Evolutionary conservation across 2,888 invertebrate species (phyloP), one percentile per base, ranked within the genome.

Genomic region (Drosophila merina): DNA sequence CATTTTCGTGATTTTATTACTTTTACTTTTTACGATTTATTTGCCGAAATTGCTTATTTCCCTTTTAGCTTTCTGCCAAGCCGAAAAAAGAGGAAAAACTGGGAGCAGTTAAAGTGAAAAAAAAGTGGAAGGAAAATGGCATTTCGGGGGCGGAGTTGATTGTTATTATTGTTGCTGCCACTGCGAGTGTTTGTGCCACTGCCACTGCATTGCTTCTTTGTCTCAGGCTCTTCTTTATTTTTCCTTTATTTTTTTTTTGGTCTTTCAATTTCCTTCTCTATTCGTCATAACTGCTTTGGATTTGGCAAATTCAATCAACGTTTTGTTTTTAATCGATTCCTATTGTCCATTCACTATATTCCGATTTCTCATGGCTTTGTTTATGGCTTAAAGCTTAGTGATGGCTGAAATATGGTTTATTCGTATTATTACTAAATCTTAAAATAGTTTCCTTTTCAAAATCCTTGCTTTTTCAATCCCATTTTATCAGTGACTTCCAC

Each of bases 21-120:
- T 86, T 86, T 84, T 84, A 79, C 86, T 86, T 86, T 84, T 84
- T 79, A 86, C 86, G 84, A 86, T 84, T 84, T 84, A 84, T 84
- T 82, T 86, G 86, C 81, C 70, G 81, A 84, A 84, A 86, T 86
- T 84, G 86, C 86, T 79, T 86, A 83, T 84, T 84, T 84, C 86
- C 84, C 74, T 86, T 71, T 72, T 52, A 57, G 59, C 42, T 25
- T 31, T 33, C 25, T 50, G 4, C 30, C 10, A 33, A 33, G 33
- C 42, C 51, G n/a, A 40, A 12, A 8, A 25, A 20, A 52, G 20
- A 20, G 20, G 20, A 20, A 31, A 25, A 30, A 36, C 36, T 10
- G 31, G 51, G 12, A 40, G 26, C 26, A 10, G 10, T 8, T 47
- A 14, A 54, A 26, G n/a, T 12, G 28, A 45, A 42, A 36, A 40